Percentiles rank a stretch among this genome's conserved stretches.
phyloP scores from a whole-genome alignment of 2,797 vertebrate species.

The Myotis daubentonii region DNA sequence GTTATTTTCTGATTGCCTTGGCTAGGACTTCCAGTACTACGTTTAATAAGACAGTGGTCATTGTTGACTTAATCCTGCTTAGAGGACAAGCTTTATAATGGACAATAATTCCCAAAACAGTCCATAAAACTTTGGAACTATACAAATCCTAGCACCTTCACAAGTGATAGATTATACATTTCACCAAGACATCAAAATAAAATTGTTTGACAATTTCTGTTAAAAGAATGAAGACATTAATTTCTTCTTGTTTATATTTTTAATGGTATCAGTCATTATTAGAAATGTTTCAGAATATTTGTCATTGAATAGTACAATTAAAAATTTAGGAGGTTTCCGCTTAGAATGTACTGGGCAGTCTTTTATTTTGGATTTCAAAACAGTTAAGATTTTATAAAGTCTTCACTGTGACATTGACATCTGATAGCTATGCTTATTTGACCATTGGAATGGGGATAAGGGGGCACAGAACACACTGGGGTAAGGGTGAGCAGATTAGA shows the following conservation, averaged over 20 bases:
- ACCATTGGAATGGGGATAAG: background rate
- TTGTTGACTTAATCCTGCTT: background rate
- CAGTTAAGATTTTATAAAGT: slow-evolving; percentile 60
- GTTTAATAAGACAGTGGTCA: background rate
- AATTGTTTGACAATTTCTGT: slow-evolving; percentile 48
- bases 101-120: background rate
- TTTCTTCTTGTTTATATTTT: slow-evolving; percentile 44
- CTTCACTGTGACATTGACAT: slow-evolving; percentile 31
- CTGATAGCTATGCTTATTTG: slow-evolving; percentile 23
- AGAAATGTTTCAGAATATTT: slow-evolving; percentile 56
- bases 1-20: background rate
- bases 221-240: slow-evolving; percentile 8
- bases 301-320: slow-evolving; percentile 50
- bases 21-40: background rate
- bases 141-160: background rate
- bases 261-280: slow-evolving; percentile 19
- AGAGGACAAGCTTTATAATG: background rate
- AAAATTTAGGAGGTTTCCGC: slow-evolving; percentile 62
- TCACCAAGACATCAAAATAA: slow-evolving; percentile 8
- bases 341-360: slow-evolving; percentile 37
- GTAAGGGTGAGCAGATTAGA: background rate
- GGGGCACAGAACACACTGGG: background rate
- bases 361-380: slow-evolving; percentile 51
- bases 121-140: background rate
- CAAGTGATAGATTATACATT: background rate